Base-by-base conservation (phyloP, 2,113 vertebrate species). In the Proterorhinus semilunaris region DNA sequence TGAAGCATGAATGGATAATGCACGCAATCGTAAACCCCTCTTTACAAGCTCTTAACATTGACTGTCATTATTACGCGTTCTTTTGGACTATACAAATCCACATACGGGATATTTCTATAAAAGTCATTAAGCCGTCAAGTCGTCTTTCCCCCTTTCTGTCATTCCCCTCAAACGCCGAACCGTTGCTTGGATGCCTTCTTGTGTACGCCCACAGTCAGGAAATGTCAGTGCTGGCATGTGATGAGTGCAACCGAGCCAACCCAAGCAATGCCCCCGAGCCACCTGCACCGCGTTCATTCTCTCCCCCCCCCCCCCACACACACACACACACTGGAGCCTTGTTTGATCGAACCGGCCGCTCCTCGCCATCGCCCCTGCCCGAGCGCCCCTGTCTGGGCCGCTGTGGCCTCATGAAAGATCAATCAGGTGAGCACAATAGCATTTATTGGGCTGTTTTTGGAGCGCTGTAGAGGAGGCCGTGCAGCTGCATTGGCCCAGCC, bases 401-500 rank as follows among this genome's bases (percentile, higher is more conserved):
- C 81, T 76, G 81, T 45, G 65, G 80, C 76, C 76, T 81, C 65
- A 79, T 75, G 85, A 82, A 76, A 91, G 91, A 92, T 92, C 91
- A 92, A 88, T 92, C 87, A 92, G 90, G 86, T 84, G 76, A 81
- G 86, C 82, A 92, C 89, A 93, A 93, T 90, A 88, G 88, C 83
- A 85, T 92, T 90, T 88, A 90, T 83, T 83, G 86, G 86, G 87
- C 75, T 86, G 86, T 85, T 88, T 55, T 90, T 85, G 88, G 81
- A 85, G 83, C 81, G 63, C 79, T 69, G 69, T 75, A 72, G 74
- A 79, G 78, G 74, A 80, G 83, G 64, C 76, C 71, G 86, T 75
- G 88, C 92, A 93, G 92, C 92, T 93, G 92, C 88, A 83, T 54
- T 54, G 78, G 83, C 80, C 69, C 89, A 85, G 90, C 90, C 89